A percentile compares a stretch with the other conserved stretches of the same genome.
phyloP scores from a whole-genome alignment of 2,888 invertebrate genomes.

The Drosophila kuntzei region DNA sequence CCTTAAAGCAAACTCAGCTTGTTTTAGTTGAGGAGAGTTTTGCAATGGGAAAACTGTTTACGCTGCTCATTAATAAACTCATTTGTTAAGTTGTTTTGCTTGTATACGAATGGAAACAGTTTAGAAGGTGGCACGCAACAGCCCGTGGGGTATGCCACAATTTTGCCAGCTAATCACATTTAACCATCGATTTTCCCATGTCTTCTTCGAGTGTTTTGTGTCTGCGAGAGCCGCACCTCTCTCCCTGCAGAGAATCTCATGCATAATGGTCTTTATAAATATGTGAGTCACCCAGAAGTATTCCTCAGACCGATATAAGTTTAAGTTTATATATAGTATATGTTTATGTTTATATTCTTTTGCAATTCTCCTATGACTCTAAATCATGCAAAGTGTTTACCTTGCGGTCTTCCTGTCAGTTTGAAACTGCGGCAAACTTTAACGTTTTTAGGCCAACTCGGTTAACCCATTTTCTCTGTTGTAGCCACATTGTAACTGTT shows the following conservation, averaged over 20 bases:
- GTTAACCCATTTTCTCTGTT: constrained; percentile 65
- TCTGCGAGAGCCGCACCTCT: constrained; percentile 34
- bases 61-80: constrained; percentile 61
- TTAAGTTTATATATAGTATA: constrained; percentile 25
- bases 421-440: constrained; percentile 68
- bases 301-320: constrained; percentile 16
- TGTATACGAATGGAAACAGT: constrained; percentile 3
- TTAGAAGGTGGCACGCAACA: constrained; percentile 45
- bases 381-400: constrained; percentile 72
- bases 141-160: constrained; percentile 23
- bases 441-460: constrained; percentile 71
- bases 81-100: constrained; percentile 58
- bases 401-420: constrained; percentile 61
- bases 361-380: constrained; percentile 59
- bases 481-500: constrained; percentile 12
- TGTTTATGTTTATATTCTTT: constrained; percentile 12
- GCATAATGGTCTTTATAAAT: constrained; percentile 38
- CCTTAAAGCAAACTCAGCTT: not conserved
- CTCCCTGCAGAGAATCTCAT: constrained; percentile 5
- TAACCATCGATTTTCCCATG: constrained; percentile 51
- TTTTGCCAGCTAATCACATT: constrained; percentile 54
- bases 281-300: constrained; percentile 48
- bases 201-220: constrained; percentile 10
- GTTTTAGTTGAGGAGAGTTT: constrained; percentile 1
- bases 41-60: constrained; percentile 35